Evolutionary conservation across 2,888 invertebrate genomes (phyloP).

Genomic region (Ceramica pisi): DNA sequence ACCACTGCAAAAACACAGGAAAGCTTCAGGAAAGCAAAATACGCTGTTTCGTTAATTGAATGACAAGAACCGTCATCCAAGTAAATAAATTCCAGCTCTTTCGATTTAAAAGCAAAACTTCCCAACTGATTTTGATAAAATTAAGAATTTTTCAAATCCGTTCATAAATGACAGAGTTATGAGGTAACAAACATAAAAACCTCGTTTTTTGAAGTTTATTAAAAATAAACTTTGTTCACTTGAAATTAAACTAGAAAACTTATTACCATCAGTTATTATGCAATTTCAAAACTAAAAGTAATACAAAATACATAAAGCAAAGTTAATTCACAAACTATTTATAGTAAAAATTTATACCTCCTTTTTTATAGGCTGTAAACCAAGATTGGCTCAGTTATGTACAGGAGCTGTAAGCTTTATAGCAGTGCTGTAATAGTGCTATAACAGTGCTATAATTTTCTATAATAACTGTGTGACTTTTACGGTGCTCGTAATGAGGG

Average conservation of each 20-base stretch:
- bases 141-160: too few relatives aligned
- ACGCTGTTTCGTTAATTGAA: too few relatives aligned
- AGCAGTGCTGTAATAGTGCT: conserved; percentile 65
- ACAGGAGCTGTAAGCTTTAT: conserved; percentile 67
- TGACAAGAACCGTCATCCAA: too few relatives aligned
- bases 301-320: conserved; percentile 20
- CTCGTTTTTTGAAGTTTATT: too few relatives aligned
- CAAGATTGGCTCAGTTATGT: conserved; percentile 69
- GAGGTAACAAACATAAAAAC: too few relatives aligned
- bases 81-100: too few relatives aligned
- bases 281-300: conserved; percentile 25
- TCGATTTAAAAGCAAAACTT: too few relatives aligned
- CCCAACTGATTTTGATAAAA: too few relatives aligned
- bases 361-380: conserved; percentile 66
- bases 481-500: conserved; percentile 55
- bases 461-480: conserved; percentile 58
- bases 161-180: too few relatives aligned
- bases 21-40: too few relatives aligned
- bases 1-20: too few relatives aligned
- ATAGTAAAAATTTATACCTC: conserved; percentile 69
- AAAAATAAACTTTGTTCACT: too few relatives aligned
- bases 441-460: conserved; percentile 65
- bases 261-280: background rate
- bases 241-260: background rate
- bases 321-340: conserved; percentile 50